Conservation (phyloP, 2,113 vertebrate genomes). For the Phoxinus phoxinus region DNA sequence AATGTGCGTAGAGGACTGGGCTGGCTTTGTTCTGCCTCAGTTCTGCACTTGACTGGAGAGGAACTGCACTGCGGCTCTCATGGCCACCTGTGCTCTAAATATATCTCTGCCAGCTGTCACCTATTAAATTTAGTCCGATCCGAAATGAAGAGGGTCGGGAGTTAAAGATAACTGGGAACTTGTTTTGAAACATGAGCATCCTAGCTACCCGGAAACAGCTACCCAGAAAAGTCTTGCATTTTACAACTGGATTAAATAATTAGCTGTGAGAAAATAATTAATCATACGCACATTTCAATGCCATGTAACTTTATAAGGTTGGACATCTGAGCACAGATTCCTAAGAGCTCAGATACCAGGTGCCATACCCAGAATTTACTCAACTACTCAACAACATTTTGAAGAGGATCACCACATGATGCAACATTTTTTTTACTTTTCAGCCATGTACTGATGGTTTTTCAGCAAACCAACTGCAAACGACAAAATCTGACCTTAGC, state of each 20-base stretch:
- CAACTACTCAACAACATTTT: not conserved
- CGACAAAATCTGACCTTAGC: not conserved
- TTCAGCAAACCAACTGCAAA: not conserved
- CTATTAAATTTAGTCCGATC: constrained; percentile 60
- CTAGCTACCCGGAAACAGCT: not conserved
- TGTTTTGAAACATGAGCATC: constrained; percentile 58
- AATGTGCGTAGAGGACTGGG: constrained; percentile 7
- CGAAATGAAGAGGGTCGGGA: constrained; percentile 49
- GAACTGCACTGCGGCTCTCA: constrained; percentile 47
- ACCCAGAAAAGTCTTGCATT: not conserved
- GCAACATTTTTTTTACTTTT: not conserved
- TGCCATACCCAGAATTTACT: not conserved
- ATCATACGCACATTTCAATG: not conserved
- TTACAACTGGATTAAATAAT: constrained; percentile 49
- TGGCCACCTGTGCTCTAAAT: constrained; percentile 65
- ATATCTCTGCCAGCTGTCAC: constrained; percentile 60
- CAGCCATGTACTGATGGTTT: not conserved
- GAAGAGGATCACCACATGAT: not conserved
- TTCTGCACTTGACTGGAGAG: constrained; percentile 51
- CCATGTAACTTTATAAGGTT: constrained; percentile 43
- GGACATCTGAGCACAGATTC: constrained; percentile 32
- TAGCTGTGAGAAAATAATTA: constrained; percentile 30
- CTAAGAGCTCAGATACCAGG: not conserved
- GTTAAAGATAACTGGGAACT: constrained; percentile 45
- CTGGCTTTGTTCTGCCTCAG: constrained; percentile 51